These are phyloP conservation scores for Phoeniculus purpureus DNA, from an alignment of 2,797 vertebrate genomes.

Conservation along the genomic window DNA sequence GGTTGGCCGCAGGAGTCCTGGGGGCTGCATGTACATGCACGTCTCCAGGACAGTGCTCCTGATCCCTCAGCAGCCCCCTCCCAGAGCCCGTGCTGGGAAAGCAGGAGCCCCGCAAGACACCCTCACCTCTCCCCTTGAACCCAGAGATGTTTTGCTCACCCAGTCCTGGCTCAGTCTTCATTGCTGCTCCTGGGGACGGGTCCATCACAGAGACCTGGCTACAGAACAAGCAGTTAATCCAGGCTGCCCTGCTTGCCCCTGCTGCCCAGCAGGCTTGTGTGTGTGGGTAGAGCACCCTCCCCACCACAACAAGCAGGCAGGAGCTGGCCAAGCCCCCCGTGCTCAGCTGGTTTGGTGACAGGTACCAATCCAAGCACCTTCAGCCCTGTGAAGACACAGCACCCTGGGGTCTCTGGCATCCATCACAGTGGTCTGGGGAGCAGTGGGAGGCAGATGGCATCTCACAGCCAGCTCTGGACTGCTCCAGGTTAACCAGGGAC, in stretches of 20 bases:
- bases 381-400: neutral
- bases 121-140: neutral
- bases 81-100: neutral
- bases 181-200: conserved; percentile 49
- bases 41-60: neutral
- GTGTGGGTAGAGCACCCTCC: neutral
- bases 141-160: conserved; percentile 64
- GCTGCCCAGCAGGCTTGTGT: neutral
- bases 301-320: neutral
- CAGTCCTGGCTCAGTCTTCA: conserved; percentile 75
- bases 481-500: neutral
- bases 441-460: fast-evolving
- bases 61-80: fast-evolving
- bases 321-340: neutral
- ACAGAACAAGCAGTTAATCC: conserved; percentile 74
- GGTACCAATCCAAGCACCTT: neutral
- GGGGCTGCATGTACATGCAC: conserved; percentile 4
- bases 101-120: neutral
- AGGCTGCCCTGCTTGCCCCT: fast-evolving
- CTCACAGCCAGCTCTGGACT: neutral
- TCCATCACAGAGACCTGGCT: conserved; percentile 79
- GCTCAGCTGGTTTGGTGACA: neutral
- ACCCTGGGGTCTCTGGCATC: neutral
- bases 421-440: neutral
- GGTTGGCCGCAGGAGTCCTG: conserved; percentile 45